Evolutionary conservation across 2,888 invertebrate species (phyloP).

Genomic region (Rhingia rostrata): DNA sequence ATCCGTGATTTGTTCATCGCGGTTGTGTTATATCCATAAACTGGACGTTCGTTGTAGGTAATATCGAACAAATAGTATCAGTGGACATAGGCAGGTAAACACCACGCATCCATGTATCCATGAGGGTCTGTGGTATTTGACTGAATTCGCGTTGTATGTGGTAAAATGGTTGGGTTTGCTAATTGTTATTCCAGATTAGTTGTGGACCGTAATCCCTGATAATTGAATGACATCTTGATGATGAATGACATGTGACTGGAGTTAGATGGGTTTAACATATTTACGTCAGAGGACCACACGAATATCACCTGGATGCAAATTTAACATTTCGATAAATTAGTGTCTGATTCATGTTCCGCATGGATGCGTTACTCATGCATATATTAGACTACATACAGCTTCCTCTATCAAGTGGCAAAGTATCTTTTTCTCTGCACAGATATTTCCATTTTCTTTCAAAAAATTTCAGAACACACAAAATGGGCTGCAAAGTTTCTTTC

Average conservation of each 20-base stretch:
- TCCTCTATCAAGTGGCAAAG: not conserved
- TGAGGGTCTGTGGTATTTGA: no score
- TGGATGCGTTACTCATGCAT: not conserved
- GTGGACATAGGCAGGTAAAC: no score
- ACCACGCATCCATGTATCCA: no score
- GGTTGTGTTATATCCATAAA: no score
- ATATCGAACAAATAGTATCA: no score
- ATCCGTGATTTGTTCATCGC: no score
- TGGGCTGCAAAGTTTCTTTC: not conserved
- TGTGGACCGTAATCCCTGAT: not conserved
- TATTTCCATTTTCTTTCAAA: conserved; percentile 4
- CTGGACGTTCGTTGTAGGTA: no score
- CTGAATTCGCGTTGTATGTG: no score
- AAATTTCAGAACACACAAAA: conserved; percentile 10
- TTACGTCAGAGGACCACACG: not conserved
- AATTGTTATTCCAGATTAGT: not conserved
- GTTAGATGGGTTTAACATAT: not conserved
- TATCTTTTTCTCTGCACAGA: conserved; percentile 1
- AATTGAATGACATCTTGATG: not conserved
- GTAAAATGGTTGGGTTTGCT: no score
- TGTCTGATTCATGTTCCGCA: no score
- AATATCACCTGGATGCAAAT: not conserved
- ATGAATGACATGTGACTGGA: conserved; percentile 5
- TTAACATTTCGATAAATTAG: no score
- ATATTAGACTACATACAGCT: not conserved